Evolutionary conservation across 2,113 vertebrate species (phyloP).

Genomic region (Brienomyrus brachyistius): DNA sequence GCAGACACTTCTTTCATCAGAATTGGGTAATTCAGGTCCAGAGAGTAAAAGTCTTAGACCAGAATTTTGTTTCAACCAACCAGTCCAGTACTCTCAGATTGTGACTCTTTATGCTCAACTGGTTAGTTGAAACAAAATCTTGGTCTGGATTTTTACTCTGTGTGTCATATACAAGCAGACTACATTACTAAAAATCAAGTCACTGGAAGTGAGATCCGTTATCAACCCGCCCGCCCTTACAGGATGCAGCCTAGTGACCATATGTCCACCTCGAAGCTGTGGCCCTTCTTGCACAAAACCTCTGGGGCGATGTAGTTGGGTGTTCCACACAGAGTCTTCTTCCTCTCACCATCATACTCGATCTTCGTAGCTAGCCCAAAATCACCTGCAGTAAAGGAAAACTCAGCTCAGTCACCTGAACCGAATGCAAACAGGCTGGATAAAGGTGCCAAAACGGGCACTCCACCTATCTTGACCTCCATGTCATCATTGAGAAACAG

Average conservation of each 20-base stretch:
- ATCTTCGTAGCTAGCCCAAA: constrained; percentile 93
- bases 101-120: no score
- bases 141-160: no score
- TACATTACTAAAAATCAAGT: not conserved
- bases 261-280: constrained; percentile 95
- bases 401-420: not conserved
- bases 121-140: no score
- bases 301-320: constrained; percentile 97
- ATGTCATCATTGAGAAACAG: constrained; percentile 95
- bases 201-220: not conserved
- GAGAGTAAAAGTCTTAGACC: no score
- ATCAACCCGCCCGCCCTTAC: constrained; percentile 56
- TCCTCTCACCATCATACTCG: constrained; percentile 87
- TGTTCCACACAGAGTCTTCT: constrained; percentile 94
- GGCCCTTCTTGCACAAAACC: constrained; percentile 93
- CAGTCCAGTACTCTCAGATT: no score
- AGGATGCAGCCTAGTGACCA: constrained; percentile 96
- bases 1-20: not conserved
- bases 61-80: no score
- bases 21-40: no score
- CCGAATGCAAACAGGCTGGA: not conserved
- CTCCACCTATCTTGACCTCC: constrained; percentile 90
- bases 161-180: not conserved
- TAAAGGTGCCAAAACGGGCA: not conserved
- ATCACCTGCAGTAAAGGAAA: constrained; percentile 65